Evolutionary conservation across 1,140 invertebrate species (phyloP).

Genomic region (Dendrolimus kikuchii): DNA sequence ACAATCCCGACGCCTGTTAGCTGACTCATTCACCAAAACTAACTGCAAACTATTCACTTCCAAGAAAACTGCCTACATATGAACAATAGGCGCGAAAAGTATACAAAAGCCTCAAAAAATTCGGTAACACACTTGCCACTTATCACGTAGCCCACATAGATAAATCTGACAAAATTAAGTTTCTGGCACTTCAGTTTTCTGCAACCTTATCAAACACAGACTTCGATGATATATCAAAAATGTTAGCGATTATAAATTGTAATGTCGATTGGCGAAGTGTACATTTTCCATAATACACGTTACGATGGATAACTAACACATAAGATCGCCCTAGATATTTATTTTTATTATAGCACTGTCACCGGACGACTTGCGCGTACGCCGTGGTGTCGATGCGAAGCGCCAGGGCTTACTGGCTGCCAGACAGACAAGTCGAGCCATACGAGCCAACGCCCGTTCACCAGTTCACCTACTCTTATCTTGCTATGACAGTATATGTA

Average conservation of each 20-base stretch:
- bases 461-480: slow-evolving; percentile 58
- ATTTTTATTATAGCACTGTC: slow-evolving; percentile 3
- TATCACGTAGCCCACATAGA: slow-evolving; percentile 59
- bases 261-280: slow-evolving; percentile 33
- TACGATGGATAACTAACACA: slow-evolving; percentile 47
- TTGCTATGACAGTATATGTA: slow-evolving; percentile 34
- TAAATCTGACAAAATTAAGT: slow-evolving; percentile 34
- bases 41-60: slow-evolving; percentile 36
- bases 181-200: slow-evolving; percentile 34
- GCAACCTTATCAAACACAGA: slow-evolving; percentile 16
- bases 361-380: slow-evolving; percentile 35
- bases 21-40: slow-evolving; percentile 67
- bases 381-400: slow-evolving; percentile 42
- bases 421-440: slow-evolving; percentile 28
- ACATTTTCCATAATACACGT: slow-evolving; percentile 47
- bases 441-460: slow-evolving; percentile 46
- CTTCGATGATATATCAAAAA: slow-evolving; percentile 4
- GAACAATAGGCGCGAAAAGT: slow-evolving; percentile 15
- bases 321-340: slow-evolving; percentile 47
- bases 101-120: slow-evolving; percentile 34
- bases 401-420: slow-evolving; percentile 55
- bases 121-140: slow-evolving; percentile 45
- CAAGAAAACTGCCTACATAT: slow-evolving; percentile 33
- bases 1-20: slow-evolving; percentile 67
- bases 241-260: slow-evolving; percentile 31